Base-by-base conservation (phyloP, 2,113 vertebrate genomes). In the Lamprotornis superbus region DNA sequence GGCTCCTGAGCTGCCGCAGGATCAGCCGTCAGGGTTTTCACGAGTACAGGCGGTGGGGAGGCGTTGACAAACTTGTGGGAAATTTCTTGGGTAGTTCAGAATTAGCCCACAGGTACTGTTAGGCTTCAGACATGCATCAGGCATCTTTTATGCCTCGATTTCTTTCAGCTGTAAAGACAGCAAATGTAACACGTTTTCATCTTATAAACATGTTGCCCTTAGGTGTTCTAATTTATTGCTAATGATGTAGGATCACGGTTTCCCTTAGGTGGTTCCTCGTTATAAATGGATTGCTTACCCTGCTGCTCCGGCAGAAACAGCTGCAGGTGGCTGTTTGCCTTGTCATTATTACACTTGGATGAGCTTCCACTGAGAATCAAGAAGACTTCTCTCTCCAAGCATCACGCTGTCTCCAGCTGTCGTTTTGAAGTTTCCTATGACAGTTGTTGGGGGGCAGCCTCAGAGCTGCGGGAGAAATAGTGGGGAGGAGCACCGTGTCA, bases 1-100 rank as follows among this genome's bases (percentile, higher is more conserved):
- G 49, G 35, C 59, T 53, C 64, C 76, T 0, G 17, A 3, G 33
- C 40, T 2, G 22, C 71, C 7, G 1, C 47, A 7, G 1, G 4
- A 27, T 24, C 70, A 1, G 5, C 49, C 53, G 27, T 4, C 52
- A 2, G 39, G 13, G 53, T 15, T 52, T 40, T 15, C 49, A 7
- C 6, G 3, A 76, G 63, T 64, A 60, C 44, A 3, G 61, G 31
- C 37, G 23, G 11, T 19, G 61, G 9, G 49, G 52, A 52, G 53
- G 28, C 2, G 0, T 46, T 31, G 61, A 18, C 63, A 52, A 91
- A 57, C 82, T 71, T 21, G 37, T 6, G 57, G 31, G 30, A 11
- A 12, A 67, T 77, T 46, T 42, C 19, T 28, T 10, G 30, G 47
- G 33, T 52, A 40, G 50, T 3, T 53, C 19, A 37, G 49, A 30